These are phyloP conservation scores for Laothoe populi DNA, from an alignment of 2,888 invertebrate species.

Conservation along the genomic window DNA sequence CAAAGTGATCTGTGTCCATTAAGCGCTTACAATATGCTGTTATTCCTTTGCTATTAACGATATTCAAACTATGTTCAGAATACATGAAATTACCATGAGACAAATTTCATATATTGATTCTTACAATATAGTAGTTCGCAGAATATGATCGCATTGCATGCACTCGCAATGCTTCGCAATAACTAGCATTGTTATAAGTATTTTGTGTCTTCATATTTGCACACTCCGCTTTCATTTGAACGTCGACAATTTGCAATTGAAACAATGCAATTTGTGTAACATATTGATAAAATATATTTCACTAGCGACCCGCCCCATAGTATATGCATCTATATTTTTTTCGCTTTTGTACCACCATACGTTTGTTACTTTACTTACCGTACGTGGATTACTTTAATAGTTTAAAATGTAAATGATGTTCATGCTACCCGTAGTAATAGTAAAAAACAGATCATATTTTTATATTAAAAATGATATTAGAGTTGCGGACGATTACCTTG, in stretches of 20 bases:
- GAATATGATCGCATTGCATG: not conserved
- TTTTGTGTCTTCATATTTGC: not conserved
- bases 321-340: no score
- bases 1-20: not conserved
- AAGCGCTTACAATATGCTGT: not conserved
- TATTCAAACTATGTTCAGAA: no score
- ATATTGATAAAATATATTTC: not conserved
- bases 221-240: not conserved
- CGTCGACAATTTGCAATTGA: not conserved
- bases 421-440: no score
- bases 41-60: not conserved
- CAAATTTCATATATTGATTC: no score
- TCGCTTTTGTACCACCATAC: no score
- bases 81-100: not conserved
- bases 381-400: no score
- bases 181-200: not conserved
- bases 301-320: no score
- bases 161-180: not conserved
- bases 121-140: not conserved
- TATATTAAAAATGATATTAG: no score
- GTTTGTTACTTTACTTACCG: no score
- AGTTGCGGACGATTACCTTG: no score
- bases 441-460: no score
- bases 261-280: not conserved
- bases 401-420: no score